Conservation (phyloP, 1,140 invertebrate species). For the Drosophila parabipectinata region DNA sequence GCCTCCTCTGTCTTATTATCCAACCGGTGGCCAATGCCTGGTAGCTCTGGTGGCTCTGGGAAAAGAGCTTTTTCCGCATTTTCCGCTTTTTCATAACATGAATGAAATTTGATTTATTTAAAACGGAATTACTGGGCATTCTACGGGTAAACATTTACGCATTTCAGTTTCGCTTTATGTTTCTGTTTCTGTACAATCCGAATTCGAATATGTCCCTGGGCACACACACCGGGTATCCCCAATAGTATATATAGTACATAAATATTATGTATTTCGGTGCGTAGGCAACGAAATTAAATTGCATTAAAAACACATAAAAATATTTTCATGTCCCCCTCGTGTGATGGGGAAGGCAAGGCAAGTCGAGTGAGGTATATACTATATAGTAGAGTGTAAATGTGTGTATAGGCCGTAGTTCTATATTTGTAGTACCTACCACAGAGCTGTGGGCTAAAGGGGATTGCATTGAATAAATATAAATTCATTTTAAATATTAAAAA, state of each 20-base stretch:
- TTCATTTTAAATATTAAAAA: neutral
- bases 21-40: neutral
- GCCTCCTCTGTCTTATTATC: conserved; percentile 34
- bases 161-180: conserved; percentile 3
- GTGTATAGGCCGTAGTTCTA: conserved; percentile 27
- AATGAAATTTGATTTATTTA: conserved; percentile 52
- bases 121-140: conserved; percentile 44
- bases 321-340: conserved; percentile 47
- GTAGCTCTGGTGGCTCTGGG: neutral
- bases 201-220: conserved; percentile 40
- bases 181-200: conserved; percentile 11
- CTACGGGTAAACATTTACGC: conserved; percentile 35
- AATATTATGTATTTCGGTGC: conserved; percentile 28
- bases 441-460: neutral
- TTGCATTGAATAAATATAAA: neutral
- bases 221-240: conserved; percentile 30
- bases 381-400: conserved; percentile 31
- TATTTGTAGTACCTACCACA: conserved; percentile 34
- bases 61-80: conserved; percentile 9
- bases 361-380: conserved; percentile 18
- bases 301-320: conserved; percentile 78
- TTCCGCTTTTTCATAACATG: conserved; percentile 18
- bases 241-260: conserved; percentile 8
- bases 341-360: conserved; percentile 47
- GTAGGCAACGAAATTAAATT: conserved; percentile 63